Evolutionary conservation across 2,888 invertebrate species (phyloP), one percentile per base, ranked within the genome.

Genomic region (Pristionchus arcanus): DNA sequence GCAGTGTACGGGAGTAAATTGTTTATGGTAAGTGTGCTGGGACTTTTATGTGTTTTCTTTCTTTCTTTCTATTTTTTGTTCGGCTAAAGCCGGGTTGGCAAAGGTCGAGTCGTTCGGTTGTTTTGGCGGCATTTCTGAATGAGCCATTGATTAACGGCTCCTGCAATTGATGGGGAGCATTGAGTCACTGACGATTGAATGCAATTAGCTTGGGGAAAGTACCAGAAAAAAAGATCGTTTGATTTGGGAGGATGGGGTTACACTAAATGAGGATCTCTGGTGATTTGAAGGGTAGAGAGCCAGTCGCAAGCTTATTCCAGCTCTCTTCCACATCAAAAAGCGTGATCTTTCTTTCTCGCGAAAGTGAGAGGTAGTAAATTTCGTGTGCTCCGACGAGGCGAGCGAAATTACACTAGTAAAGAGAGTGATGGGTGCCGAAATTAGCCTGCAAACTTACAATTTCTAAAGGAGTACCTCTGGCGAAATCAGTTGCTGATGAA

Each of bases 321-420:
- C 66, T n/a, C 66, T 15, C 66, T 28, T 68, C 31, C 68, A 21
- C 74, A 74, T 74, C 74, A 74, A 74, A 68, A 31, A 74, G 63
- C 74, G 74, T 74, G 74, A 74, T 74, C 37, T 25, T 9, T 74
- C 74, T 37, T 9, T 49, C 74, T 74, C 74, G 74, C 74, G 74
- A 74, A 31, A 74, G 34, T n/a, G 74, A 74, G 74, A 74, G 37
- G 37, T 25, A 34, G 74, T 74, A 74, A 74, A 74, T 74, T 74
- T 74, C 37, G 74, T 74, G 74, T 37, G 74, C 74, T 74, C 5
- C 11, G 34, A 37, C 74, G 68, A 31, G 25, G 34, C 34, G 63
- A 25, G 37, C 21, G 37, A 74, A 74, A 74, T 74, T 74, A 74
- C 74, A 74, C 74, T 74, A 37, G 34, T 37, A 37, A 34, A 74